Evolutionary conservation across 2,888 invertebrate genomes (phyloP).

Genomic region (Mylabris sibirica): DNA sequence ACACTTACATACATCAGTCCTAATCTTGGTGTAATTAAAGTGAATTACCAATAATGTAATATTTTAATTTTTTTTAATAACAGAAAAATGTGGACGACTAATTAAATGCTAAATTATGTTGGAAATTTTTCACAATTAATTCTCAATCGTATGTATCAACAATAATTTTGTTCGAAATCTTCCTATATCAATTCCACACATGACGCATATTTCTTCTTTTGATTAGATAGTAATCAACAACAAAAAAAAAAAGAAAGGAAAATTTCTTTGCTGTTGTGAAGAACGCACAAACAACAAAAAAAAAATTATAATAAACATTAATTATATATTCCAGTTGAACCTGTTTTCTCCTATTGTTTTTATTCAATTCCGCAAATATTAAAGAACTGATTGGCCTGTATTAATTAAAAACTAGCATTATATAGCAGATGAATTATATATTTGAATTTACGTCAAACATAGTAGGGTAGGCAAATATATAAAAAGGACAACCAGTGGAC

Average conservation of each 20-base stretch:
- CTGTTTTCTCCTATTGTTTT: constrained; percentile 8
- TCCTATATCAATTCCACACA: neutral
- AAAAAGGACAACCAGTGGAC: constrained; percentile 14
- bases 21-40: too few relatives aligned
- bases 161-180: neutral
- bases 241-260: neutral
- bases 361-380: neutral
- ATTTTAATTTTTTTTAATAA: too few relatives aligned
- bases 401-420: constrained; percentile 3
- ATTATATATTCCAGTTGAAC: neutral
- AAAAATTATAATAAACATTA: neutral
- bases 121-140: neutral
- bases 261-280: neutral
- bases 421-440: constrained; percentile 14
- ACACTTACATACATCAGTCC: too few relatives aligned
- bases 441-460: constrained; percentile 20
- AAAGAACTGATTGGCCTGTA: neutral
- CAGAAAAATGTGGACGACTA: neutral
- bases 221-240: neutral
- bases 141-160: neutral
- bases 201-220: neutral
- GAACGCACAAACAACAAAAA: neutral
- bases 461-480: constrained; percentile 15
- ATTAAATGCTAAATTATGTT: neutral
- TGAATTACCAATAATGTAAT: too few relatives aligned